These are phyloP conservation scores for Gymnosoma rotundatum DNA, from an alignment of 2,888 invertebrate species.

Conservation along the genomic window DNA sequence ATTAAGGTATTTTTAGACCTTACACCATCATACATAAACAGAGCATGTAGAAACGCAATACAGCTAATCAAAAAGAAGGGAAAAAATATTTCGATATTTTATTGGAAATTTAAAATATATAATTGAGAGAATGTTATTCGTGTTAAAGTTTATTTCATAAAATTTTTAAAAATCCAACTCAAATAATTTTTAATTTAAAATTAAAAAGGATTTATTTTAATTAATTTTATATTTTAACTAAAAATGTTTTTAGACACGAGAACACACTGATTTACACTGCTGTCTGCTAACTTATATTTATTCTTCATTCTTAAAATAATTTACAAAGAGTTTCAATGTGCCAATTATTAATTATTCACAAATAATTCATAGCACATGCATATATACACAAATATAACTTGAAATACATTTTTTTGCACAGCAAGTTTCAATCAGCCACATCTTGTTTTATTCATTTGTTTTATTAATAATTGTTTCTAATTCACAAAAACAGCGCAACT, in stretches of 20 bases:
- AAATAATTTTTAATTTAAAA: too few relatives aligned
- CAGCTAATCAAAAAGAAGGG: too few relatives aligned
- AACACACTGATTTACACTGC: too few relatives aligned
- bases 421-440: conserved; percentile 45
- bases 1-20: not conserved
- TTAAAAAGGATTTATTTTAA: too few relatives aligned
- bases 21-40: not conserved
- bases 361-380: not conserved
- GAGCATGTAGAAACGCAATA: too few relatives aligned
- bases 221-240: too few relatives aligned
- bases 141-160: too few relatives aligned
- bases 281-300: not conserved
- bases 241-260: too few relatives aligned
- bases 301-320: conserved; percentile 13
- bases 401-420: conserved; percentile 19
- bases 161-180: too few relatives aligned
- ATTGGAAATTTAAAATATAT: too few relatives aligned
- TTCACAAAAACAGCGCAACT: conserved; percentile 17
- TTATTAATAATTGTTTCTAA: conserved; percentile 24
- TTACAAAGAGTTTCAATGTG: not conserved
- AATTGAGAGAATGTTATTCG: too few relatives aligned
- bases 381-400: not conserved
- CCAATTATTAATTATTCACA: not conserved
- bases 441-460: conserved; percentile 30
- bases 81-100: too few relatives aligned